These are phyloP conservation scores for Drosophila formosana DNA, from an alignment of 2,888 invertebrate genomes.

Conservation along the genomic window DNA sequence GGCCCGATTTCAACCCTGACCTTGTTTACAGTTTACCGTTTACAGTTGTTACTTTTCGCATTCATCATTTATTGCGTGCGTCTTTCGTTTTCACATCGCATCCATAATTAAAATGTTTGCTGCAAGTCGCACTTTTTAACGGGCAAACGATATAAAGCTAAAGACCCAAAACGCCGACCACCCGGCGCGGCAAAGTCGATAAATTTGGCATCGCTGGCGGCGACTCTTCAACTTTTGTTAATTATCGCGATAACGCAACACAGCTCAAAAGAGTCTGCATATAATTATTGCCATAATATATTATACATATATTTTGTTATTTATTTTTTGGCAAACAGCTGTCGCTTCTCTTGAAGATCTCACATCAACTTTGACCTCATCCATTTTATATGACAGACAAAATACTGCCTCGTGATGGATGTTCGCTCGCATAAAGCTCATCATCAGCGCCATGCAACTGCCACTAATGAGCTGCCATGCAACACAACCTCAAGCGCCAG, in stretches of 20 bases:
- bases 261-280: conserved; percentile 10
- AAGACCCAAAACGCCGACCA: conserved; percentile 37
- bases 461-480: conserved; percentile 18
- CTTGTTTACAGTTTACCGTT: conserved; percentile 41
- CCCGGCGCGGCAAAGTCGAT: conserved; percentile 42
- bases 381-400: conserved; percentile 37
- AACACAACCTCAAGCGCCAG: conserved; percentile 1
- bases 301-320: conserved; percentile 14
- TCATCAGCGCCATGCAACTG: conserved; percentile 8
- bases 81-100: conserved; percentile 54
- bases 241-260: conserved; percentile 82
- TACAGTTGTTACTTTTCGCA: conserved; percentile 20
- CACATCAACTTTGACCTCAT: conserved; percentile 45
- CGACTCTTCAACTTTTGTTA: conserved; percentile 66
- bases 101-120: conserved; percentile 76
- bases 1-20: conserved; percentile 54
- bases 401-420: conserved; percentile 42
- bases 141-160: conserved; percentile 33
- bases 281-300: conserved; percentile 20
- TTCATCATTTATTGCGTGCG: conserved; percentile 45
- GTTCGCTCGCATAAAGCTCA: conserved; percentile 24
- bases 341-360: conserved; percentile 1
- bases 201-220: conserved; percentile 41
- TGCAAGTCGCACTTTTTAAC: conserved; percentile 71
- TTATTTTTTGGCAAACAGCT: conserved; percentile 15